These are phyloP conservation scores for Tenrec ecaudatus DNA, from an alignment of 2,113 vertebrate genomes.

Conservation along the genomic window DNA sequence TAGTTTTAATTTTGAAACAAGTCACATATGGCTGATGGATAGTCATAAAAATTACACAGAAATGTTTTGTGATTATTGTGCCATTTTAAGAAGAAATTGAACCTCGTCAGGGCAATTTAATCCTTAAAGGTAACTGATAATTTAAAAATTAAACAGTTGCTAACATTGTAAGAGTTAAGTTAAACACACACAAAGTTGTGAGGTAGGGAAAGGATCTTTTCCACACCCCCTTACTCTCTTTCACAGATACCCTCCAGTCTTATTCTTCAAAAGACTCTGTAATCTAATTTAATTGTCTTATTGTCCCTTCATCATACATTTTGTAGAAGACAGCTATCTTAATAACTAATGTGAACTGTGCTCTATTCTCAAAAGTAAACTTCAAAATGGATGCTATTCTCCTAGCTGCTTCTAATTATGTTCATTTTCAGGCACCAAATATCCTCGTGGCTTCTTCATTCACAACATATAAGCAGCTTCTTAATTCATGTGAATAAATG, in stretches of 20 bases:
- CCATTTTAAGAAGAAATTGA: constrained; percentile 12
- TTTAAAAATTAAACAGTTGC: background rate
- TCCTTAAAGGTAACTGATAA: background rate
- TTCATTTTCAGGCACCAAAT: background rate
- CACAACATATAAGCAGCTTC: background rate
- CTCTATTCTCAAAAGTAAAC: background rate
- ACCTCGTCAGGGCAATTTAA: background rate
- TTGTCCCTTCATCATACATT: background rate
- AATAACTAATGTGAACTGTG: background rate
- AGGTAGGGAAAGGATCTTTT: background rate
- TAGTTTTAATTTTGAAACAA: constrained; percentile 61
- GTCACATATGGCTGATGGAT: constrained; percentile 13
- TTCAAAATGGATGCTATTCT: background rate
- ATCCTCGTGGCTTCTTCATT: background rate
- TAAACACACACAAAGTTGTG: background rate
- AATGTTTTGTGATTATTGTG: constrained; percentile 17
- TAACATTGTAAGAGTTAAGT: background rate
- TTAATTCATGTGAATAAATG: background rate
- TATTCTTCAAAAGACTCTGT: background rate
- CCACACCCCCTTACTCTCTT: background rate
- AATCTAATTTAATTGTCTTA: background rate
- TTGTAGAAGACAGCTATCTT: background rate
- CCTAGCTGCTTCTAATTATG: background rate
- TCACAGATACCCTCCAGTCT: background rate
- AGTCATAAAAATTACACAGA: background rate